A percentile compares a stretch with the other conserved stretches of the same genome.
Conservation (phyloP, 1,140 invertebrate species). For the Rhynchophorus ferrugineus region DNA sequence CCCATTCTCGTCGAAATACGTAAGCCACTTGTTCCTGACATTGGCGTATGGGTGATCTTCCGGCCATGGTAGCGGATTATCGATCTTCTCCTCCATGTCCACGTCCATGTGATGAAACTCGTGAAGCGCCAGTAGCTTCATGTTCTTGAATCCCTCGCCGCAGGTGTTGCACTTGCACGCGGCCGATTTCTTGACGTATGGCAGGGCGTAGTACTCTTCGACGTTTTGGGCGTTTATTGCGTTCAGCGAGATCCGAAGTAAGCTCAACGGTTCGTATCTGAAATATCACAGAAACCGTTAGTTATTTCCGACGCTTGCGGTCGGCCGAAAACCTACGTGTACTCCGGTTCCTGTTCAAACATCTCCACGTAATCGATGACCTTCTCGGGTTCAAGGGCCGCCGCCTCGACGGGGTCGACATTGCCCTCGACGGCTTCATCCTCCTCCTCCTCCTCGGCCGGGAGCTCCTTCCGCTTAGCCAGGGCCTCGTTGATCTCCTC, state of each 20-base stretch:
- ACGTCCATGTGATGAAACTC: slow-evolving; percentile 35
- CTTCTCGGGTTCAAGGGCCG: not conserved
- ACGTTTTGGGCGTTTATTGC: slow-evolving; percentile 32
- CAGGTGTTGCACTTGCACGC: slow-evolving; percentile 31
- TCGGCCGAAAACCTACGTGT: too few species aligned
- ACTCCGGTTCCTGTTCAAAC: slow-evolving; percentile 19
- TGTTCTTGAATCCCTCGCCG: slow-evolving; percentile 27
- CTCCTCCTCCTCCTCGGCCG: slow-evolving; percentile 11
- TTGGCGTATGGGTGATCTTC: slow-evolving; percentile 15
- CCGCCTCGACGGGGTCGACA: not conserved
- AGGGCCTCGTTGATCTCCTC: slow-evolving; percentile 14
- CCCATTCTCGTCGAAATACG: slow-evolving; percentile 27
- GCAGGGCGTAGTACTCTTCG: slow-evolving; percentile 25
- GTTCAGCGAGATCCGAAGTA: slow-evolving; percentile 29
- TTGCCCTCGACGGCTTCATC: not conserved
- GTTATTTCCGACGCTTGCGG: too few species aligned
- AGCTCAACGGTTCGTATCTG: slow-evolving; percentile 31
- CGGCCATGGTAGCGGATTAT: slow-evolving; percentile 28
- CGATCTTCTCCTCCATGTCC: slow-evolving; percentile 33
- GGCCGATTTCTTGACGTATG: slow-evolving; percentile 14
- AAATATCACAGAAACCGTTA: not conserved
- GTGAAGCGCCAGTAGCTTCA: slow-evolving; percentile 32
- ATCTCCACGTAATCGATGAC: slow-evolving; percentile 12
- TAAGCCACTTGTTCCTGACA: slow-evolving; percentile 35
- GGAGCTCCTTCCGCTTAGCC: not conserved